Base-by-base conservation (phyloP, 2,113 vertebrate species). In the Etia nguti region DNA sequence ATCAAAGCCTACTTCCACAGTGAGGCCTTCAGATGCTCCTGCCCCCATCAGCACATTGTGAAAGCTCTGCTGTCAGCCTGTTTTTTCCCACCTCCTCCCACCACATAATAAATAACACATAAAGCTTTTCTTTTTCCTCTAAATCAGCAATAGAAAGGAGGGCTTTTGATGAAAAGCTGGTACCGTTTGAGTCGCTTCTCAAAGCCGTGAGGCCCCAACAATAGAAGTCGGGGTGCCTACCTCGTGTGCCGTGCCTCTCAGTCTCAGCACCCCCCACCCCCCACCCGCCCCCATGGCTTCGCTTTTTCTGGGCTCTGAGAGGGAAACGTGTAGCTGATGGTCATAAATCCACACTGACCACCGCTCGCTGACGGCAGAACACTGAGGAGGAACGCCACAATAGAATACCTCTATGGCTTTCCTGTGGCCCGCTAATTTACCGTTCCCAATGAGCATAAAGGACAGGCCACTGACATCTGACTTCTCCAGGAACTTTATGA, bases 151-250 rank as follows among this genome's bases (percentile, higher is more conserved):
- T 81, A 90, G 92, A 94, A 92, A 92, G 88, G 88, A 96, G 96
- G 96, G 94, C 96, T 96, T 97, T 97, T 97, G 96, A 97, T 97
- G 95, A 94, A 96, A 97, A 97, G 97, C 97, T 98, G 97, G 97
- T 98, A 97, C 97, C 96, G 96, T 97, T 97, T 97, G 97, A 97
- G 96, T 97, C 96, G 92, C 92, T 91, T 96, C 96, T 97, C 94
- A 97, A 98, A 97, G 97, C 96, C 96, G 93, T 80, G 86, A 89
- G 92, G 95, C 89, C 94, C 93, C 85, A 95, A 97, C 97, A 97
- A 97, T 97, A 86, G 96, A 92, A 90, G 86, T 48, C 57, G 85
- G 91, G 96, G 95, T 94, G 94, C 95, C 94, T 94, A 57, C 94
- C 95, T 97, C 96, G 95, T 96, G 97, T 97, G 97, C 97, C 96